Percentiles rank a stretch among this genome's conserved stretches.
Evolutionary conservation across 2,113 vertebrate genomes (phyloP).

Genomic region (Hymenochirus boettgeri): DNA sequence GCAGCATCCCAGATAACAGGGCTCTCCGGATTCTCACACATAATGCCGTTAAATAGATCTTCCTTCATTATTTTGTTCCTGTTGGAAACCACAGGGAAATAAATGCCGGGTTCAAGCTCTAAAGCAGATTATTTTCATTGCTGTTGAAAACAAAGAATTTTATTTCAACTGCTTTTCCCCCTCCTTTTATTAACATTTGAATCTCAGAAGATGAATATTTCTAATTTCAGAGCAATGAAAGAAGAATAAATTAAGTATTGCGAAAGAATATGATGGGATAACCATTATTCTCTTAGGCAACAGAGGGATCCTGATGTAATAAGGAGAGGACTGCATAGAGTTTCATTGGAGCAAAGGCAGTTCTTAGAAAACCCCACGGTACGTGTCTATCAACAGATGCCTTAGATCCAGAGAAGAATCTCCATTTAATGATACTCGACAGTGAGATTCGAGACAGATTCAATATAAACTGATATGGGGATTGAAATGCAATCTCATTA

Average conservation of each 20-base stretch:
- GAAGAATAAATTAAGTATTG: conserved; percentile 2
- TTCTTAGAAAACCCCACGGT: too few relatives aligned
- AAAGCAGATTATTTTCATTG: conserved; percentile 5
- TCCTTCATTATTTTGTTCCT: conserved; percentile 33
- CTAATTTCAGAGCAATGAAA: conserved; percentile 1
- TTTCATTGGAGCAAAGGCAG: too few relatives aligned
- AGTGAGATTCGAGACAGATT: too few relatives aligned
- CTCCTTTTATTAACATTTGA: neutral
- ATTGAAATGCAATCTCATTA: too few relatives aligned
- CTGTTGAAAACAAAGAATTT: neutral
- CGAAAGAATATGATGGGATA: too few relatives aligned
- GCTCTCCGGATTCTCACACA: neutral
- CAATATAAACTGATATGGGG: too few relatives aligned
- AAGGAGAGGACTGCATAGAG: too few relatives aligned
- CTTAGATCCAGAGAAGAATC: too few relatives aligned
- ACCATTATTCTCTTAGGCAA: too few relatives aligned
- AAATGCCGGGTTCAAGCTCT: neutral
- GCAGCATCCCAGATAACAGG: neutral
- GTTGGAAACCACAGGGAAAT: conserved; percentile 18
- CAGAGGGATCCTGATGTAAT: too few relatives aligned
- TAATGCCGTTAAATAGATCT: conserved; percentile 1
- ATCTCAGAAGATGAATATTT: conserved; percentile 1
- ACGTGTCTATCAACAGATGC: too few relatives aligned
- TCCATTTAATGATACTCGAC: too few relatives aligned
- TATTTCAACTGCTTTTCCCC: neutral